A percentile compares a stretch with the other conserved stretches of the same genome.
These are phyloP conservation scores for Trisateles emortualis DNA, from an alignment of 2,888 invertebrate species.

Conservation along the genomic window DNA sequence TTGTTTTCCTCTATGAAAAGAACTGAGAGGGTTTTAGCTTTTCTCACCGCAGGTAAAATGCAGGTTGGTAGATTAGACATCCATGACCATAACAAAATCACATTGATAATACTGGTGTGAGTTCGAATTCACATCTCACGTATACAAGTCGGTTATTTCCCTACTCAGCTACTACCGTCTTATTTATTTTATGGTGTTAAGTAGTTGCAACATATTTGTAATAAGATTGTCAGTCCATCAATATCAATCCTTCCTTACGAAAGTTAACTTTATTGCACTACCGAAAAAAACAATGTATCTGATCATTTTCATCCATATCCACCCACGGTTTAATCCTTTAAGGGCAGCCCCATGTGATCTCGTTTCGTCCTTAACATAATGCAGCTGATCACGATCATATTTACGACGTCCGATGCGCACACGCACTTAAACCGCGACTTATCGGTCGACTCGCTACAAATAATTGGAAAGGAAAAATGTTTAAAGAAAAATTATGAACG, in stretches of 20 bases:
- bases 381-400: slow-evolving; percentile 74
- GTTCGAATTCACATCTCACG: too few species aligned
- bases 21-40: too few species aligned
- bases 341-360: slow-evolving; percentile 53
- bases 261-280: not conserved
- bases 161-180: too few species aligned
- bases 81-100: too few species aligned
- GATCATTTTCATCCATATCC: slow-evolving; percentile 34
- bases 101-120: too few species aligned
- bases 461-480: slow-evolving; percentile 54
- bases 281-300: not conserved
- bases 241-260: not conserved
- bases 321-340: slow-evolving; percentile 32
- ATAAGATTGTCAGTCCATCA: not conserved
- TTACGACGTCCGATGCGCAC: slow-evolving; percentile 62
- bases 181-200: too few species aligned
- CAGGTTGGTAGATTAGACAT: too few species aligned
- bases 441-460: slow-evolving; percentile 49
- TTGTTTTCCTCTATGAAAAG: too few species aligned
- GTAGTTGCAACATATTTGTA: too few species aligned
- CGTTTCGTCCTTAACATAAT: slow-evolving; percentile 64
- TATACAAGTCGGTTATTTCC: too few species aligned
- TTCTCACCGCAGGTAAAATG: too few species aligned
- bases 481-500: slow-evolving; percentile 20
- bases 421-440: slow-evolving; percentile 51